Conservation (phyloP, 2,797 vertebrate genomes). For the Smutsia gigantea region DNA sequence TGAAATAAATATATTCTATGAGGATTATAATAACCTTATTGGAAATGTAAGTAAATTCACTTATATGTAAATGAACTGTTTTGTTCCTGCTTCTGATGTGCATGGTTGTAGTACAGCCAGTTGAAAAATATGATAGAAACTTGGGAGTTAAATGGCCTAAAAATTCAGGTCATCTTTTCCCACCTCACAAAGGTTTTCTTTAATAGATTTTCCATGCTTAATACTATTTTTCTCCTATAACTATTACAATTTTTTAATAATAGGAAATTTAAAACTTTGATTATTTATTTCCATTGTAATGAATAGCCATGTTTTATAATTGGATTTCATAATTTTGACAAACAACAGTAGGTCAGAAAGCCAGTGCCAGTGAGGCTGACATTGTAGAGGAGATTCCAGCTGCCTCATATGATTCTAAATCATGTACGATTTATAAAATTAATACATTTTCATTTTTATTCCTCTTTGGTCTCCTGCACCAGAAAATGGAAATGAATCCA, state of each 20-base stretch:
- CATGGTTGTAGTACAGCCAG: fast-evolving
- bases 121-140: neutral
- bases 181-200: neutral
- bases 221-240: neutral
- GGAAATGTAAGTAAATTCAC: neutral
- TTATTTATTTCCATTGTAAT: neutral
- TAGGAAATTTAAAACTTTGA: neutral
- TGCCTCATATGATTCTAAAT: neutral
- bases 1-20: neutral
- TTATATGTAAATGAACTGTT: neutral
- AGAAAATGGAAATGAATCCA: neutral
- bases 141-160: neutral
- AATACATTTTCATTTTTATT: neutral
- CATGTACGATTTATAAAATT: constrained; percentile 2
- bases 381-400: neutral
- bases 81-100: neutral
- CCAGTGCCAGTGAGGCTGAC: neutral
- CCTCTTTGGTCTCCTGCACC: neutral
- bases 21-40: neutral
- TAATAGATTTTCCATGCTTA: neutral
- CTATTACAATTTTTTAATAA: neutral
- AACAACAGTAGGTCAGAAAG: neutral
- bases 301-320: neutral
- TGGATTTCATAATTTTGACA: neutral
- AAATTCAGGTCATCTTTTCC: neutral